These are phyloP conservation scores for Romanogobio albipinnatus DNA, from an alignment of 2,113 vertebrate species.

Conservation along the genomic window DNA sequence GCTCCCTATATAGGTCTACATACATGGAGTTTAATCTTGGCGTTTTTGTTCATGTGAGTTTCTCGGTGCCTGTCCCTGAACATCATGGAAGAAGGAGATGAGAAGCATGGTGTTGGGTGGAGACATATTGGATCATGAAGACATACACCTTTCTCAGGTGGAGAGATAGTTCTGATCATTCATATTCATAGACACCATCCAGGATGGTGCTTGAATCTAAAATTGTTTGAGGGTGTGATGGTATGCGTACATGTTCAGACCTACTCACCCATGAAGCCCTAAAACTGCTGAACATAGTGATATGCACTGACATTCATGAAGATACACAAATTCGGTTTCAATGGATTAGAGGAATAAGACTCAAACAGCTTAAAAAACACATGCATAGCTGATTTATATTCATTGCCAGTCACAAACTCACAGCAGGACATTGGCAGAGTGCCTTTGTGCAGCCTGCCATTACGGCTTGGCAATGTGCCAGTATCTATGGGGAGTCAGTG, in stretches of 20 bases:
- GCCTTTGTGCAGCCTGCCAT: constrained; percentile 58
- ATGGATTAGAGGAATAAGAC: constrained; percentile 53
- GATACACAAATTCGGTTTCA: constrained; percentile 48
- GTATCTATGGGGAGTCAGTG: constrained; percentile 54
- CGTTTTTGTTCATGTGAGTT: not conserved
- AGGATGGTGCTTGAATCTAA: not conserved
- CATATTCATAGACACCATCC: not conserved
- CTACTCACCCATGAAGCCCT: constrained; percentile 4
- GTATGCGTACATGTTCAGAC: constrained; percentile 12
- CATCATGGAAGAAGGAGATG: not conserved
- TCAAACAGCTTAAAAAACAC: constrained; percentile 47
- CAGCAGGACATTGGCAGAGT: constrained; percentile 61
- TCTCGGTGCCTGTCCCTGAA: not conserved
- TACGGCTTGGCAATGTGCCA: constrained; percentile 57
- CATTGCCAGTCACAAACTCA: constrained; percentile 55
- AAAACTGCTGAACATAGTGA: constrained; percentile 33
- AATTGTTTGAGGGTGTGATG: constrained; percentile 16
- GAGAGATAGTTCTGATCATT: not conserved
- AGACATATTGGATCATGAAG: not conserved
- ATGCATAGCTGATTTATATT: constrained; percentile 53
- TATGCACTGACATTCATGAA: constrained; percentile 38
- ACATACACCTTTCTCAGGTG: not conserved
- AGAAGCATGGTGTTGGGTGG: not conserved
- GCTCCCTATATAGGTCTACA: not conserved
- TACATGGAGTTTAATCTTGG: not conserved